phyloP scores from a whole-genome alignment of 2,888 invertebrate genomes.

The Nowickia ferox region DNA sequence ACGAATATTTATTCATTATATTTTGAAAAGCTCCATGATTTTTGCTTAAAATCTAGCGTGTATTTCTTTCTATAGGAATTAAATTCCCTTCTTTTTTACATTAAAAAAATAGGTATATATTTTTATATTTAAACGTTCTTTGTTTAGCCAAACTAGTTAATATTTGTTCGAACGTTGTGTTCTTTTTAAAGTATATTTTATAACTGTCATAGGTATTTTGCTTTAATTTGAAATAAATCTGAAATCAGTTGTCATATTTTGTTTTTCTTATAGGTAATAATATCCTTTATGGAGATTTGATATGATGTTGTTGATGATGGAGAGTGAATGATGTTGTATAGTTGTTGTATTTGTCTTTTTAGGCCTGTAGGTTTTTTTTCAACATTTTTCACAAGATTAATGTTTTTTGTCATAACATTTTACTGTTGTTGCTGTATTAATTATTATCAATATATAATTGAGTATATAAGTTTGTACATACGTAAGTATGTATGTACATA shows the following conservation, averaged over 20 bases:
- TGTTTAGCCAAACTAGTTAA: neutral
- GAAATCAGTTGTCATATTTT: slow-evolving; percentile 21
- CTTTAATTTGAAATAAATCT: slow-evolving; percentile 10
- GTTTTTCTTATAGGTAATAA: slow-evolving; percentile 9
- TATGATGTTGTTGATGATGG: slow-evolving; percentile 65
- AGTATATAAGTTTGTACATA: neutral
- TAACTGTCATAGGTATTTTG: slow-evolving; percentile 42
- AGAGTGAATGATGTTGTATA: slow-evolving; percentile 62
- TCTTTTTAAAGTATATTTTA: slow-evolving; percentile 32
- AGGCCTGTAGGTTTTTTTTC: slow-evolving; percentile 46
- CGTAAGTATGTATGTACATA: neutral
- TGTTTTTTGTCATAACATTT: slow-evolving; percentile 62
- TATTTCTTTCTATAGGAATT: slow-evolving; percentile 29
- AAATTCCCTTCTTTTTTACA: slow-evolving; percentile 13
- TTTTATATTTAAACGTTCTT: slow-evolving; percentile 4
- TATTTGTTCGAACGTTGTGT: slow-evolving; percentile 6
- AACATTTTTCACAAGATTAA: slow-evolving; percentile 44
- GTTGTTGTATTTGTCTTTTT: slow-evolving; percentile 64
- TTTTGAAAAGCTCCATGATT: neutral
- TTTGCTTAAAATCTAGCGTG: neutral
- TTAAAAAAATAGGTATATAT: neutral
- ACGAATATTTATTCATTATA: neutral
- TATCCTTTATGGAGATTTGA: slow-evolving; percentile 51
- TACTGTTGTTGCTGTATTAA: slow-evolving; percentile 58
- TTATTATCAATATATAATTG: slow-evolving; percentile 61